These are phyloP conservation scores for Augochlora pura DNA, from an alignment of 1,140 invertebrate genomes.

Conservation along the genomic window DNA sequence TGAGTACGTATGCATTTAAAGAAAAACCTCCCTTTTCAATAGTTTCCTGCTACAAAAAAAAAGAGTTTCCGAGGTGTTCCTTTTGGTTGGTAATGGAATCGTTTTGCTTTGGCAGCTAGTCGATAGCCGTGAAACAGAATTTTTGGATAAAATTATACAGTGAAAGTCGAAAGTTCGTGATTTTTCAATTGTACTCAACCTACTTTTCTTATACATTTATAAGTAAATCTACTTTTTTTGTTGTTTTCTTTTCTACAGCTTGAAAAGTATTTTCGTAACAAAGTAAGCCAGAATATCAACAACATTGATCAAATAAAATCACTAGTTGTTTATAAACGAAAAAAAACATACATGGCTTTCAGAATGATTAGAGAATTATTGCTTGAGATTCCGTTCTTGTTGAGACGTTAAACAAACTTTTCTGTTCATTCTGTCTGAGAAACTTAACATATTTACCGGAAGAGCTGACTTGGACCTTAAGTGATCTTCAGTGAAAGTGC, in stretches of 20 bases:
- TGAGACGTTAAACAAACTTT: slow-evolving; percentile 23
- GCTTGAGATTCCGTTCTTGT: background rate
- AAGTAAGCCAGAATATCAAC: too few relatives aligned
- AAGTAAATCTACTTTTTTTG: too few relatives aligned
- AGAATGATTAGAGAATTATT: background rate
- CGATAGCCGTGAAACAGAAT: slow-evolving; percentile 37
- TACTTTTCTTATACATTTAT: too few relatives aligned
- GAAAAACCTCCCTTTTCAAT: slow-evolving; percentile 31
- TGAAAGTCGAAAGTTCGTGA: too few relatives aligned
- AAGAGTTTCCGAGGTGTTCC: slow-evolving; percentile 24
- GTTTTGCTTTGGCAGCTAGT: slow-evolving; percentile 64
- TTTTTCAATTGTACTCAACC: too few relatives aligned
- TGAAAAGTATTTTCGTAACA: too few relatives aligned
- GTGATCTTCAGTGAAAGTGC: slow-evolving; percentile 36
- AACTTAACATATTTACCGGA: background rate
- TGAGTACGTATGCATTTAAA: slow-evolving; percentile 43
- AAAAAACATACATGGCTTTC: background rate
- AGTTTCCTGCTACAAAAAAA: slow-evolving; percentile 24
- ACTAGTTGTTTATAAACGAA: too few relatives aligned
- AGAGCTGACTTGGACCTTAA: slow-evolving; percentile 3
- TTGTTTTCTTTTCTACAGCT: too few relatives aligned
- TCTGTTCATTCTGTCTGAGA: slow-evolving; percentile 19
- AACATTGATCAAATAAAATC: too few relatives aligned
- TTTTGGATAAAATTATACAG: background rate
- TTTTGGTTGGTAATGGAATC: slow-evolving; percentile 23